Percentiles rank a stretch among this genome's conserved stretches.
Evolutionary conservation across 2,113 vertebrate genomes (phyloP).

Genomic region (Mixornis gularis): DNA sequence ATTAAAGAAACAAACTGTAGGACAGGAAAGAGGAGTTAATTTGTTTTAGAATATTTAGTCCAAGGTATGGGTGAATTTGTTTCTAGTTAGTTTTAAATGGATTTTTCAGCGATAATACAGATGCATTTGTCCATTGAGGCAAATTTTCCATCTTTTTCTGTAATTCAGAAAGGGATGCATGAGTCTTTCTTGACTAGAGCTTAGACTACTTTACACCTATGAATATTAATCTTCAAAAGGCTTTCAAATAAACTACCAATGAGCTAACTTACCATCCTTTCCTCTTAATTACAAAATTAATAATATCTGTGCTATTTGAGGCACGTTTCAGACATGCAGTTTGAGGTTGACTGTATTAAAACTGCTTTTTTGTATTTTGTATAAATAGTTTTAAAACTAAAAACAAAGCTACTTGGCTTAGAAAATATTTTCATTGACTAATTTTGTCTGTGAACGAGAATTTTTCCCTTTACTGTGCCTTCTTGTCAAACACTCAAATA

Average conservation of each 20-base stretch:
- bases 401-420: not conserved
- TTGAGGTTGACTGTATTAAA: not conserved
- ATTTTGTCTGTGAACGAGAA: not conserved
- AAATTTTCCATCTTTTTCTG: not conserved
- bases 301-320: not conserved
- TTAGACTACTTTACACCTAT: not conserved
- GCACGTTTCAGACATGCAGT: not conserved
- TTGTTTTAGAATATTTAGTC: not conserved
- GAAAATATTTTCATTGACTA: not conserved
- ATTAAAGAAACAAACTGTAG: not conserved
- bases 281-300: not conserved
- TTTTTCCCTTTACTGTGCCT: not conserved
- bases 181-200: not conserved
- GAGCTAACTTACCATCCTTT: not conserved
- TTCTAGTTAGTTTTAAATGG: not conserved
- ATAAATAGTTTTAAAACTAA: not conserved
- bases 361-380: not conserved
- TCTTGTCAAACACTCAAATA: not conserved
- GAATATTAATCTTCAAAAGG: not conserved
- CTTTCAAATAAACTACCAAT: not conserved
- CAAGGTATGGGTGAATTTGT: not conserved
- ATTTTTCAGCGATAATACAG: not conserved
- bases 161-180: not conserved
- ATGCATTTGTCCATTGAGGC: not conserved
- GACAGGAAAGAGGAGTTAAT: not conserved